These are phyloP conservation scores for Palloptera scutellata DNA, from an alignment of 2,888 invertebrate genomes.

Conservation along the genomic window DNA sequence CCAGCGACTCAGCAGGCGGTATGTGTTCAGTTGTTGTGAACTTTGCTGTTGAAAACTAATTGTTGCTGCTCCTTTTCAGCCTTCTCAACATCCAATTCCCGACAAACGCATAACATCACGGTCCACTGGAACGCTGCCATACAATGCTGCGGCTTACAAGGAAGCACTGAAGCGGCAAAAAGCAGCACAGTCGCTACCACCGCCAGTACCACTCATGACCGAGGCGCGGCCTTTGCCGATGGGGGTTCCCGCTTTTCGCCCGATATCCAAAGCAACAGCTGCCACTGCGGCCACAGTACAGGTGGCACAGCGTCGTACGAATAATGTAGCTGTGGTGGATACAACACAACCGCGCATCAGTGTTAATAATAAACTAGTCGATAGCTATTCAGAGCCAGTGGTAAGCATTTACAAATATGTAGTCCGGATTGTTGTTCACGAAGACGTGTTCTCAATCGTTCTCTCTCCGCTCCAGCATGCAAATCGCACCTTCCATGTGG, in stretches of 20 bases:
- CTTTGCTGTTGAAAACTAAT: background rate
- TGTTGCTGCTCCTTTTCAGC: slow-evolving; percentile 18
- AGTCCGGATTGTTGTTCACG: too few relatives aligned
- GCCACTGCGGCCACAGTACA: slow-evolving; percentile 23
- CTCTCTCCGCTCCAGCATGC: slow-evolving; percentile 40
- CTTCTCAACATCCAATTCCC: slow-evolving; percentile 43
- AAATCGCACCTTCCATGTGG: slow-evolving; percentile 57
- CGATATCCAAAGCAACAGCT: slow-evolving; percentile 69
- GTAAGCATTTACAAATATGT: slow-evolving; percentile 16
- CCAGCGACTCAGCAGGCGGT: slow-evolving; percentile 52
- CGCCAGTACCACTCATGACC: slow-evolving; percentile 57
- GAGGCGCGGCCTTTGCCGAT: slow-evolving; percentile 68
- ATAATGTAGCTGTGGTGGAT: slow-evolving; percentile 49
- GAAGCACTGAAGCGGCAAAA: slow-evolving; percentile 24
- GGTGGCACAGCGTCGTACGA: slow-evolving; percentile 50
- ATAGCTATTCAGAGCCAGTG: slow-evolving; percentile 48
- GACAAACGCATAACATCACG: slow-evolving; percentile 56
- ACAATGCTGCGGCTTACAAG: slow-evolving; percentile 8
- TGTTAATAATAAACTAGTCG: slow-evolving; percentile 53
- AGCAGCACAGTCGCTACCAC: slow-evolving; percentile 14
- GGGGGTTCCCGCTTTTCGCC: slow-evolving; percentile 81
- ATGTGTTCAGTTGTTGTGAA: slow-evolving; percentile 19
- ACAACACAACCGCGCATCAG: slow-evolving; percentile 53
- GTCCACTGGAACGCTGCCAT: slow-evolving; percentile 48
- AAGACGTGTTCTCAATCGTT: background rate